Evolutionary conservation across 2,888 invertebrate species (phyloP).

Genomic region (Tyria jacobaeae): DNA sequence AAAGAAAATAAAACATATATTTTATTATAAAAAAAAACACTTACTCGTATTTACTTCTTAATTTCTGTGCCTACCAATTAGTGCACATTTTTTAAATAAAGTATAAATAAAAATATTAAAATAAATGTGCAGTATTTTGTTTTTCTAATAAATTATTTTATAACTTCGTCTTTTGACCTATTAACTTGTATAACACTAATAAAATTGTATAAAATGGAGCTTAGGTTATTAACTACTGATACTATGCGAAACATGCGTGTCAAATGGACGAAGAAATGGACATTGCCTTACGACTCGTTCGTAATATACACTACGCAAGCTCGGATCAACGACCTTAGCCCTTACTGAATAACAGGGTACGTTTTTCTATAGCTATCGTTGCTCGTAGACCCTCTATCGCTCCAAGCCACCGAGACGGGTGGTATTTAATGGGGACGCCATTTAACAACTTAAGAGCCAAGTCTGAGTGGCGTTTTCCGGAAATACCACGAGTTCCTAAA

Average conservation of each 20-base stretch:
- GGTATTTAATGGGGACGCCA: slow-evolving; percentile 57
- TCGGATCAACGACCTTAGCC: slow-evolving; percentile 81
- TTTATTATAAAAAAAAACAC: no score
- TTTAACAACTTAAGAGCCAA: slow-evolving; percentile 54
- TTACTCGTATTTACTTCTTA: no score
- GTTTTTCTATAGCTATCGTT: slow-evolving; percentile 56
- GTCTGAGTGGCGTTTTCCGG: slow-evolving; percentile 51
- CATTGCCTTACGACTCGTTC: slow-evolving; percentile 74
- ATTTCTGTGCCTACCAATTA: no score
- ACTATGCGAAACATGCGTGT: slow-evolving; percentile 54
- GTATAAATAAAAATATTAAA: background rate
- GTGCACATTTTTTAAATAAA: no score
- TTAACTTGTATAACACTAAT: slow-evolving; percentile 19
- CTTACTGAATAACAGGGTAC: slow-evolving; percentile 70
- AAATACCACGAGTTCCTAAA: slow-evolving; percentile 46
- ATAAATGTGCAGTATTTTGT: background rate
- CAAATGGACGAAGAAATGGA: slow-evolving; percentile 62
- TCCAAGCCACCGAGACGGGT: slow-evolving; percentile 42
- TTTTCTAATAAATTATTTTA: background rate
- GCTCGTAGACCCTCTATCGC: slow-evolving; percentile 54
- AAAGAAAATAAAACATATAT: no score
- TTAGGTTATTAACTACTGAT: slow-evolving; percentile 47
- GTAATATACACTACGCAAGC: slow-evolving; percentile 65
- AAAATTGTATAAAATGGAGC: slow-evolving; percentile 29
- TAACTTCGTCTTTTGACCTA: slow-evolving; percentile 1